Percentiles rank a stretch among this genome's conserved stretches.
These are phyloP conservation scores for Hedya salicella DNA, from an alignment of 2,888 invertebrate genomes.

Conservation along the genomic window DNA sequence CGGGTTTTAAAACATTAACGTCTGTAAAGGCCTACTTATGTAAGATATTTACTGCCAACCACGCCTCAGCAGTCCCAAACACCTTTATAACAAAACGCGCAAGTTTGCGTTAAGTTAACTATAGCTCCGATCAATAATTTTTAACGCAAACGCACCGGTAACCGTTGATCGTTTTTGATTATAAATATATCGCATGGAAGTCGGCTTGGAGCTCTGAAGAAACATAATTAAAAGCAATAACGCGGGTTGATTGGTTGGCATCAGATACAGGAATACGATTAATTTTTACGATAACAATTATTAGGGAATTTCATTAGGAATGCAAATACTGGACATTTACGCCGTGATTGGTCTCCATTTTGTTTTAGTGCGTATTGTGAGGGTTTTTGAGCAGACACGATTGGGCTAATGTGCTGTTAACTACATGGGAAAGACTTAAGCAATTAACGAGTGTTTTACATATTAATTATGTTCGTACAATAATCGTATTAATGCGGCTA, in stretches of 20 bases:
- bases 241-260: conserved; percentile 55
- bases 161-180: conserved; percentile 48
- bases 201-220: conserved; percentile 49
- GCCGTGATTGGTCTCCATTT: conserved; percentile 44
- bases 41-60: conserved; percentile 52
- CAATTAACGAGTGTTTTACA: conserved; percentile 10
- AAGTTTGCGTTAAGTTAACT: conserved; percentile 50
- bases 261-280: conserved; percentile 56
- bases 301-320: conserved; percentile 62
- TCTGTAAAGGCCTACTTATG: conserved; percentile 50
- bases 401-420: conserved; percentile 7
- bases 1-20: conserved; percentile 52
- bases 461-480: not conserved
- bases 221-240: conserved; percentile 62
- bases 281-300: conserved; percentile 60
- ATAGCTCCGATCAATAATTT: conserved; percentile 38
- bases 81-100: conserved; percentile 47
- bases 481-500: no score
- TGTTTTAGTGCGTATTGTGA: conserved; percentile 41
- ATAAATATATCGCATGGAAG: conserved; percentile 45
- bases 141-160: conserved; percentile 48
- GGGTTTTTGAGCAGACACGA: conserved; percentile 26
- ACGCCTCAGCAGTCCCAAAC: conserved; percentile 46
- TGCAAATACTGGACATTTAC: conserved; percentile 56
- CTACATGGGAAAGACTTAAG: not conserved